Percentiles rank a stretch among this genome's conserved stretches.
phyloP scores from a whole-genome alignment of 1,140 invertebrate genomes.

The Temnothorax curvispinosus region DNA sequence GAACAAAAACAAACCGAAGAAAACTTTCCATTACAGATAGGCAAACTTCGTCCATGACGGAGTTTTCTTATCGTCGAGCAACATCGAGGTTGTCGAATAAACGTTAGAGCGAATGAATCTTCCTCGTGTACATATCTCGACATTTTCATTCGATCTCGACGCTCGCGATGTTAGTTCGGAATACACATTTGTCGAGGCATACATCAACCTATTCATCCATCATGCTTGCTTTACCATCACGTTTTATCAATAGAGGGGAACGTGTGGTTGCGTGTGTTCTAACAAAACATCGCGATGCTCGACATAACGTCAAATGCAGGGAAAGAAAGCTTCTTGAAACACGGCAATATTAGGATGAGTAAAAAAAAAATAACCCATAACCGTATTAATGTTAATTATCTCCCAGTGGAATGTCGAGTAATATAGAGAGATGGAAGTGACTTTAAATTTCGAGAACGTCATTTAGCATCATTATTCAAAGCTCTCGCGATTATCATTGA shows the following conservation, averaged over 20 bases:
- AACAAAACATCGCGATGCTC: neutral
- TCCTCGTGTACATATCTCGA: conserved; percentile 32
- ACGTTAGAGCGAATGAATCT: conserved; percentile 32
- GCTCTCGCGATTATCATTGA: neutral
- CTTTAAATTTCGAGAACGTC: neutral
- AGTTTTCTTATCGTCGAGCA: conserved; percentile 28
- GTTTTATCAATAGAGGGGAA: conserved; percentile 47
- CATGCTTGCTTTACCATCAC: conserved; percentile 3
- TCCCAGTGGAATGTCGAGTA: neutral
- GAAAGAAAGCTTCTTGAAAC: neutral
- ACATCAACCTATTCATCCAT: conserved; percentile 45
- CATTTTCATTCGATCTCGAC: conserved; percentile 35
- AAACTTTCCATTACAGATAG: conserved; percentile 15
- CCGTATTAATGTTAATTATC: neutral
- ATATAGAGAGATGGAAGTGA: neutral
- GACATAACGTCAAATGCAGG: neutral
- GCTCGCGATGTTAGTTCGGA: conserved; percentile 20
- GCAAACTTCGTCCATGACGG: neutral
- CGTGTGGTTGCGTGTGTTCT: neutral
- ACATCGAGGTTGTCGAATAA: conserved; percentile 39
- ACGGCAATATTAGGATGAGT: too few species aligned
- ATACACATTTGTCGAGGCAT: conserved; percentile 36
- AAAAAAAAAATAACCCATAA: neutral
- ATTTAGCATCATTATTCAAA: neutral
- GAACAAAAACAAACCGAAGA: neutral